phyloP scores from a whole-genome alignment of 2,888 invertebrate genomes.

The Axea sp. region DNA sequence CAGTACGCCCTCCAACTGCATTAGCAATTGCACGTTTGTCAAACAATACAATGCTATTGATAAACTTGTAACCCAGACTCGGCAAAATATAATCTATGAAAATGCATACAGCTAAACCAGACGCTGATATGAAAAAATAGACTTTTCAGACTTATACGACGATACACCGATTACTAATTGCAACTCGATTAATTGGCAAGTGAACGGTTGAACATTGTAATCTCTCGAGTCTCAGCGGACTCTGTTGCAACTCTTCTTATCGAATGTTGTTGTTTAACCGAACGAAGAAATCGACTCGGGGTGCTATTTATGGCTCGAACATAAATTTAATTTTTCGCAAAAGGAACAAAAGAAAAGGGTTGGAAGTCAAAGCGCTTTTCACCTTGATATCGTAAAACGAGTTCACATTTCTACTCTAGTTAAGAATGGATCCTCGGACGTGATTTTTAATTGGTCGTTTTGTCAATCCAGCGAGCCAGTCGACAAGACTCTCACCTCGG shows the following conservation, averaged over 20 bases:
- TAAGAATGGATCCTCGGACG: constrained; percentile 16
- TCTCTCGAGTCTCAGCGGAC: not conserved
- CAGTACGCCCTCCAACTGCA: too few species aligned
- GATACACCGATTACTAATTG: constrained; percentile 5
- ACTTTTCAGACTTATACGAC: too few species aligned
- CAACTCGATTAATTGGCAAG: constrained; percentile 9
- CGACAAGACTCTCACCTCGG: constrained; percentile 38
- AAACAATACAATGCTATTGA: too few species aligned
- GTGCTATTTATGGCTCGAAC: not conserved
- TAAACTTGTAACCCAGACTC: too few species aligned
- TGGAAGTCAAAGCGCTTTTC: too few species aligned
- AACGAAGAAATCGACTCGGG: constrained; percentile 2
- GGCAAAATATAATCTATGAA: too few species aligned
- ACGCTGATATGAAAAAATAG: too few species aligned
- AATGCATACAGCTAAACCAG: too few species aligned
- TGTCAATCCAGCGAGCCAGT: constrained; percentile 18
- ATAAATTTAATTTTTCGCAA: too few species aligned
- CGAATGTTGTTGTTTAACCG: constrained; percentile 1
- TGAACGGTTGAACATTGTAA: constrained; percentile 2
- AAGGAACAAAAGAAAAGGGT: too few species aligned
- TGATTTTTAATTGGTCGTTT: constrained; percentile 29
- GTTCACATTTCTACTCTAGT: constrained; percentile 32
- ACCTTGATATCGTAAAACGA: too few species aligned
- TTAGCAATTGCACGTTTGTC: too few species aligned
- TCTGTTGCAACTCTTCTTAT: constrained; percentile 7